These are phyloP conservation scores for Phyto melanocephala DNA, from an alignment of 2,888 invertebrate genomes.

Conservation along the genomic window DNA sequence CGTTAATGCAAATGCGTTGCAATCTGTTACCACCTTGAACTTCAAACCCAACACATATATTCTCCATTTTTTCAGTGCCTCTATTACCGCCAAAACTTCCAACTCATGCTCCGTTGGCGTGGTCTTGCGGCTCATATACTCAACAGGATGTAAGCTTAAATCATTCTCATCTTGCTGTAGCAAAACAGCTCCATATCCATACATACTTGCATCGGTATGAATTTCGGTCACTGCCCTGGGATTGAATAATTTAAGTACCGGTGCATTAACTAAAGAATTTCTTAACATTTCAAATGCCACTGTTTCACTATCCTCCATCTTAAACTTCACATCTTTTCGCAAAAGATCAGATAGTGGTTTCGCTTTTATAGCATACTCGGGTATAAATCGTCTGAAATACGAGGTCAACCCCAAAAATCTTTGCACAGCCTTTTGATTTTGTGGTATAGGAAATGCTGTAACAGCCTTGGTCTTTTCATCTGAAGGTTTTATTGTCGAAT, in stretches of 20 bases:
- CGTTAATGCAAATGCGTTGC: constrained; percentile 53
- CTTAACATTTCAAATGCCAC: constrained; percentile 14
- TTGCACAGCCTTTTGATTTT: background rate
- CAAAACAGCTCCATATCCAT: constrained; percentile 53
- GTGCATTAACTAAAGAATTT: background rate
- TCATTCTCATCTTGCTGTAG: constrained; percentile 47
- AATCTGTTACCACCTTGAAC: too few species aligned
- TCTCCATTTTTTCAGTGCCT: constrained; percentile 37
- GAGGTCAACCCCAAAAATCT: background rate
- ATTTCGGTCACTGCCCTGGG: constrained; percentile 28
- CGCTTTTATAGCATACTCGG: background rate
- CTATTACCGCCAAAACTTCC: too few species aligned
- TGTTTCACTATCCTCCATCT: constrained; percentile 61
- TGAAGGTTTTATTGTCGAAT: constrained; percentile 15
- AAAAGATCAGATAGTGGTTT: background rate
- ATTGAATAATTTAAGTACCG: constrained; percentile 12
- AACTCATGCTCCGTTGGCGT: too few species aligned
- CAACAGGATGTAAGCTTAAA: constrained; percentile 50
- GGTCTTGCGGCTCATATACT: constrained; percentile 54
- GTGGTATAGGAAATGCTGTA: constrained; percentile 28
- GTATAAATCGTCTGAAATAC: too few species aligned
- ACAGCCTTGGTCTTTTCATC: constrained; percentile 12
- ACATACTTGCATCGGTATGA: constrained; percentile 51
- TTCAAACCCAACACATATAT: constrained; percentile 48
- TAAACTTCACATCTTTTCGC: constrained; percentile 61